These are phyloP conservation scores for Pyrocoelia pectoralis DNA, from an alignment of 2,888 invertebrate genomes.

Conservation along the genomic window DNA sequence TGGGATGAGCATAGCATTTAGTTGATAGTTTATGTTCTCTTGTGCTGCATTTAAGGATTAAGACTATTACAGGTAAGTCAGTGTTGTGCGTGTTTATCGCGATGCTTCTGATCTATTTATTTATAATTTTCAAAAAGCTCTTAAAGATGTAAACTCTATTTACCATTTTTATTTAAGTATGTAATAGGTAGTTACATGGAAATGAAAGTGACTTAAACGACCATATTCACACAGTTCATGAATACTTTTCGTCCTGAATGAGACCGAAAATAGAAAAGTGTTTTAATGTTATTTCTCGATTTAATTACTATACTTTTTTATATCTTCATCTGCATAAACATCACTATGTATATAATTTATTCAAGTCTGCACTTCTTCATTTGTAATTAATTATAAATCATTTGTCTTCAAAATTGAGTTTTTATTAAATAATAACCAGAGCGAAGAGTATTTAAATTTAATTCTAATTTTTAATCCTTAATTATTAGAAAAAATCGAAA, in stretches of 20 bases:
- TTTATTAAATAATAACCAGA: not conserved
- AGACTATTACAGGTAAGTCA: conserved; percentile 37
- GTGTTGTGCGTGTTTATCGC: conserved; percentile 10
- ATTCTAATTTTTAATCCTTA: not conserved
- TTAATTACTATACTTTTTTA: conserved; percentile 7
- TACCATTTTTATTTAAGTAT: not conserved
- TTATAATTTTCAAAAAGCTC: not conserved
- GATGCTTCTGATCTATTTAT: not conserved
- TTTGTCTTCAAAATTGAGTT: not conserved
- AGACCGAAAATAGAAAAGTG: conserved; percentile 10
- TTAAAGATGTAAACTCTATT: too few species aligned
- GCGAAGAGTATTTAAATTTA: not conserved
- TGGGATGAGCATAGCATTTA: conserved; percentile 49
- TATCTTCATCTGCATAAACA: conserved; percentile 3
- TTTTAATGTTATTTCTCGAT: not conserved
- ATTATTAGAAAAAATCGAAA: too few species aligned
- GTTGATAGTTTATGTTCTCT: conserved; percentile 46
- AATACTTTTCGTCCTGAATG: not conserved
- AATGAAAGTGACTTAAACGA: not conserved
- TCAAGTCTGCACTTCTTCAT: not conserved
- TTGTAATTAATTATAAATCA: not conserved
- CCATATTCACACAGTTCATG: conserved; percentile 14
- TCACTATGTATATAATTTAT: too few species aligned
- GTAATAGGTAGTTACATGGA: not conserved
- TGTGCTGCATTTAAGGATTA: conserved; percentile 46